Conservation (phyloP, 2,888 invertebrate genomes). For the Mycalesis mineus region DNA sequence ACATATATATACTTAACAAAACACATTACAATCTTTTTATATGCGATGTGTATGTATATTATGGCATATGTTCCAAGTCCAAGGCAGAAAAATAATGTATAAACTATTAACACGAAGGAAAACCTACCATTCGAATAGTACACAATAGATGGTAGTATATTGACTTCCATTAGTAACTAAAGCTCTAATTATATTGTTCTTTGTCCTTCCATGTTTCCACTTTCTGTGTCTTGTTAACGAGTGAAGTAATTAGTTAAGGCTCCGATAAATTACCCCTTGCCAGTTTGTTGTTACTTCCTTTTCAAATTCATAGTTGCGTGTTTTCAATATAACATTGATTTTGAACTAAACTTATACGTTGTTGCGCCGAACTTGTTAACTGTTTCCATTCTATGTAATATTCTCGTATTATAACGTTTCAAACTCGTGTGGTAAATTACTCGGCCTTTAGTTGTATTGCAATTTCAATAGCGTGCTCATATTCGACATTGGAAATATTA, state of each 20-base stretch:
- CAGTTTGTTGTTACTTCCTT: conserved; percentile 1
- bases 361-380: neutral
- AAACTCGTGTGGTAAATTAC: neutral
- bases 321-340: conserved; percentile 13
- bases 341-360: neutral
- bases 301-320: conserved; percentile 7
- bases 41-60: no score
- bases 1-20: no score
- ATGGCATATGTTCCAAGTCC: no score
- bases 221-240: neutral
- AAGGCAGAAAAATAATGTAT: no score
- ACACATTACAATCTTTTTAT: no score
- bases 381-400: neutral
- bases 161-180: neutral
- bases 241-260: conserved; percentile 6
- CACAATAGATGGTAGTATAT: no score
- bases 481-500: no score
- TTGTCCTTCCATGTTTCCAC: neutral
- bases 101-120: no score
- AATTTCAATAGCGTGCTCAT: neutral
- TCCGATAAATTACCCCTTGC: conserved; percentile 2
- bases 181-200: neutral
- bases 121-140: no score
- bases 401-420: no score
- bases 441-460: neutral